Percentiles rank a stretch among this genome's conserved stretches.
These are phyloP conservation scores for Kryptolebias marmoratus DNA, from an alignment of 2,113 vertebrate genomes.

Conservation along the genomic window DNA sequence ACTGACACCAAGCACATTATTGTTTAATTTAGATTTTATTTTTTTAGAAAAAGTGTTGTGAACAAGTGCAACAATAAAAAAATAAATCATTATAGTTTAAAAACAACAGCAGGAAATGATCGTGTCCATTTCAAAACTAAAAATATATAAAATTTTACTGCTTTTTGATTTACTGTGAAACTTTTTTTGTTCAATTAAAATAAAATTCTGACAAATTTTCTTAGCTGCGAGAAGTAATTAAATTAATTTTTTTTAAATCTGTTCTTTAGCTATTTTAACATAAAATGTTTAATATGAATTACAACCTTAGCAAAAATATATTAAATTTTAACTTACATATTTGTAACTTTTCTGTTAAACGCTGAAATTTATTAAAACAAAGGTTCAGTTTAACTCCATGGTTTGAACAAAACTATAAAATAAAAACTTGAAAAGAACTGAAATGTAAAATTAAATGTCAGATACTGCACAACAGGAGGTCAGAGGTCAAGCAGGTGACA, in stretches of 20 bases:
- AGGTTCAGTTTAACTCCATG: background rate
- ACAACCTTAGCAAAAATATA: background rate
- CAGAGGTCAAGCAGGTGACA: slow-evolving; percentile 1
- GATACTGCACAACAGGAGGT: background rate
- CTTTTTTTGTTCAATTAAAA: background rate
- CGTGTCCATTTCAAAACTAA: background rate
- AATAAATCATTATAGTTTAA: background rate
- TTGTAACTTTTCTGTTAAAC: background rate
- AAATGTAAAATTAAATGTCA: slow-evolving; percentile 7
- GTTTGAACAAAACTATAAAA: background rate
- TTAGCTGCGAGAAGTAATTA: background rate
- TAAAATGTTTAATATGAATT: slow-evolving; percentile 3
- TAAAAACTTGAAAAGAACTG: background rate
- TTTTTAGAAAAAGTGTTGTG: background rate
- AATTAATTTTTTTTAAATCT: background rate
- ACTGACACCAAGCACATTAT: too few species aligned
- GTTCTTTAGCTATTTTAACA: background rate
- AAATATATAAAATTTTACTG: background rate
- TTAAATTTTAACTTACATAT: too few species aligned
- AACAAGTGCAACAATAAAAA: background rate
- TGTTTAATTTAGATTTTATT: background rate
- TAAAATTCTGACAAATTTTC: background rate
- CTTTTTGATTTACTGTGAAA: background rate
- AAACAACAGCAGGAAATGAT: background rate
- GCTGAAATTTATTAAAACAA: background rate